Conservation (phyloP, 2,888 invertebrate genomes). For the Zygaena filipendulae region DNA sequence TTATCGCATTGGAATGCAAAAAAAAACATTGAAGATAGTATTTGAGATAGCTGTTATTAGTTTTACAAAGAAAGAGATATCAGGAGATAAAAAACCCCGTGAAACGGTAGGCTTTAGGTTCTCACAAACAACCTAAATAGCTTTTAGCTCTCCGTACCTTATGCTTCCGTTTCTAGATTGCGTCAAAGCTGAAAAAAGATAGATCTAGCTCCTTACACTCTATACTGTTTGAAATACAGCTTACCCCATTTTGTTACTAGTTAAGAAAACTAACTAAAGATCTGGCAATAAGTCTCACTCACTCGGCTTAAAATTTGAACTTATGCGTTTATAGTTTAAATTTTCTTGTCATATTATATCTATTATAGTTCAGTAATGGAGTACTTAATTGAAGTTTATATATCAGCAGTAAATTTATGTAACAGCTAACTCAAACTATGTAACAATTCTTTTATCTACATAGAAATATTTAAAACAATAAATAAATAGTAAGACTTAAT, state of each 20-base stretch:
- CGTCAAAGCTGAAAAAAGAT: no score
- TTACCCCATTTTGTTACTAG: no score
- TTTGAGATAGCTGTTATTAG: constrained; percentile 25
- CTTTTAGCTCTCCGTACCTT: neutral
- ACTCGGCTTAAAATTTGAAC: no score
- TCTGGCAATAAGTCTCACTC: no score
- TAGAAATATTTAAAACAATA: constrained; percentile 28
- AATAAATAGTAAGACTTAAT: constrained; percentile 26
- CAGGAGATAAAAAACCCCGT: no score
- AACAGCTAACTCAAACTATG: constrained; percentile 25
- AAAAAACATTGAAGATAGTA: constrained; percentile 21
- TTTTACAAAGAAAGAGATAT: no score
- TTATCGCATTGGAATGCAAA: constrained; percentile 31
- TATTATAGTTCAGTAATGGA: neutral
- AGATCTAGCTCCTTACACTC: no score
- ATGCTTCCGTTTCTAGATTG: no score
- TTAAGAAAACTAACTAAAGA: no score
- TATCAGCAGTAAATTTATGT: constrained; percentile 20
- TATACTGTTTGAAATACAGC: neutral
- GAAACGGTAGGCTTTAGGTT: no score
- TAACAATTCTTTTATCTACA: no score
- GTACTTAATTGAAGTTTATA: constrained; percentile 12
- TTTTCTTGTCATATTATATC: constrained; percentile 1
- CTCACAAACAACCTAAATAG: neutral
- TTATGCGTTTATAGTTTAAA: no score